Base-by-base conservation (phyloP, 2,797 vertebrate species). In the Lutjanus campechanus region DNA sequence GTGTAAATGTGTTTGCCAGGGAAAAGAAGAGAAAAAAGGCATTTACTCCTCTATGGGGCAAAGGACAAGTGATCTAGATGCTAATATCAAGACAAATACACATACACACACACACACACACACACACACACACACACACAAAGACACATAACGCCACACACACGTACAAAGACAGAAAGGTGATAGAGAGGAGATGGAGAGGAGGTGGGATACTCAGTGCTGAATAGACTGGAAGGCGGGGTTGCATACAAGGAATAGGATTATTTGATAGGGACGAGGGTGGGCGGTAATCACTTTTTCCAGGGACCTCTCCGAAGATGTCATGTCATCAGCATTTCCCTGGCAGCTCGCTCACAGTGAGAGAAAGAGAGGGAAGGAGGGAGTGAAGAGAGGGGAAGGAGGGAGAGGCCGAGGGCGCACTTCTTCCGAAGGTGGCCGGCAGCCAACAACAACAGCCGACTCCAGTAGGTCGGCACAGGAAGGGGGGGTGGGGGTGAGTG, bases 391-490 rank as follows among this genome's bases (percentile, higher is more conserved):
- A 76, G 77, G 58, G 77, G 83, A 62, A 80, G 82, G 81, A 78
- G 86, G 68, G 88, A 87, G 88, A 89, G 87, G 70, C 76, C 76
- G 85, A 86, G 87, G 86, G 80, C 50, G 86, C 66, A 83, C 93
- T 96, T 96, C 95, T 95, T 96, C 92, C 82, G 77, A 94, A 84
- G 88, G 95, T 93, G 96, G 96, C 96, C 89, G 86, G 86, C 95
- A 74, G 97, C 97, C 97, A 97, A 97, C 93, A 97, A 96, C 94
- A 97, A 97, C 96, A 97, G 95, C 94, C 93, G 96, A 97, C 96
- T 97, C 97, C 97, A 97, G 96, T 96, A 97, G 97, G 97, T 97
- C 96, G 97, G 96, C 96, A 96, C 97, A 97, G 97, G 97, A 97
- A 97, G 85, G 88, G 82, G 86, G 86, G 90, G 93, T 86, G 88